Conservation (phyloP, 2,113 vertebrate genomes). For the Pao palembangensis region DNA sequence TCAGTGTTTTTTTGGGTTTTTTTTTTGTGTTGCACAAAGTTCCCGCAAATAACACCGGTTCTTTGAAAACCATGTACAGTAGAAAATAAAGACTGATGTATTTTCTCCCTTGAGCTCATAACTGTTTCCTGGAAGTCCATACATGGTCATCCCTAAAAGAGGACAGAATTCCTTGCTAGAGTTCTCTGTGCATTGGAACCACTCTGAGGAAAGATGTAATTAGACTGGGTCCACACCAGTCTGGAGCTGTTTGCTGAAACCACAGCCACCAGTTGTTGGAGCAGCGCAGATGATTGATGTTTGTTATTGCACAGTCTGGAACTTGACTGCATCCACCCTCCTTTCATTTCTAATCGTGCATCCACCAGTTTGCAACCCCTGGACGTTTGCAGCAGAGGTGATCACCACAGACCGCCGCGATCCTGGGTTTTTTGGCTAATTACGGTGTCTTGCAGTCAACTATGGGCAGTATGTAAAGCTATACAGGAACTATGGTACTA, state of each 20-base stretch:
- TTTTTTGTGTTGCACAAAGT: conserved; percentile 7
- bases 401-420: neutral
- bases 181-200: conserved; percentile 51
- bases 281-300: conserved; percentile 46
- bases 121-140: conserved; percentile 65
- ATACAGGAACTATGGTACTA: neutral
- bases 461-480: neutral
- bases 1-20: neutral
- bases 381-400: neutral
- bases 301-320: conserved; percentile 30
- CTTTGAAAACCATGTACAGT: conserved; percentile 46
- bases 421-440: neutral
- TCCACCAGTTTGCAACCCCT: neutral
- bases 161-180: conserved; percentile 61
- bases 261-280: conserved; percentile 41
- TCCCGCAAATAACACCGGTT: conserved; percentile 9
- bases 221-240: conserved; percentile 62
- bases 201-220: conserved; percentile 60
- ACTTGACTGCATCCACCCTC: no score
- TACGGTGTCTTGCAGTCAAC: neutral
- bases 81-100: conserved; percentile 34
- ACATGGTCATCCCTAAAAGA: conserved; percentile 52
- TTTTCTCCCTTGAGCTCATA: conserved; percentile 28
- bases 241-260: conserved; percentile 54
- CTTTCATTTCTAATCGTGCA: no score